These are phyloP conservation scores for Echinarachnius parma DNA, from an alignment of 53 echinoderm and acorn worm species.

Conservation along the genomic window DNA sequence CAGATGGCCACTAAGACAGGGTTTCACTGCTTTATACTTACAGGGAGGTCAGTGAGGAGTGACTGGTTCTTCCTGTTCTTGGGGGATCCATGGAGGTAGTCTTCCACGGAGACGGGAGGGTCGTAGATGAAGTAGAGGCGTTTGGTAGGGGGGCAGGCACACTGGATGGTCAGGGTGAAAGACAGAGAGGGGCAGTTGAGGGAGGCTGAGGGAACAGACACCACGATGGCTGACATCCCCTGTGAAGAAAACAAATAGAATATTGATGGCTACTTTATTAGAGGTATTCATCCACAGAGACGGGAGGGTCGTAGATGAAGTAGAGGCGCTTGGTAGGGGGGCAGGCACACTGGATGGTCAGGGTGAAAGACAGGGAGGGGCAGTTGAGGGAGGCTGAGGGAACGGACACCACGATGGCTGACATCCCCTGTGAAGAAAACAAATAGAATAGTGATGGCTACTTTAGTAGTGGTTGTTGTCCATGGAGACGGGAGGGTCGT, in stretches of 20 bases:
- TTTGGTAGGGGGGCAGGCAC: slow-evolving; percentile 84
- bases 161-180: slow-evolving; percentile 68
- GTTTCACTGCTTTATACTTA: no score
- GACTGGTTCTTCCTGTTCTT: slow-evolving; percentile 59
- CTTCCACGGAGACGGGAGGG: slow-evolving; percentile 55
- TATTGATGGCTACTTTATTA: no score
- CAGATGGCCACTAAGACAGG: no score
- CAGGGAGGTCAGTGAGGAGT: slow-evolving; percentile 61
- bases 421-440: slow-evolving; percentile 61
- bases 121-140: slow-evolving; percentile 72
- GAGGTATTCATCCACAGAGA: slow-evolving; percentile 63
- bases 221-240: slow-evolving; percentile 62
- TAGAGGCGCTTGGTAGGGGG: slow-evolving; percentile 83
- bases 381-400: slow-evolving; percentile 77
- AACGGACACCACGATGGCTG: slow-evolving; percentile 62
- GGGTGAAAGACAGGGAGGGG: slow-evolving; percentile 58
- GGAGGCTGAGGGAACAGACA: slow-evolving; percentile 77
- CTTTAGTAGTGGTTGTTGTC: no score
- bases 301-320: slow-evolving; percentile 64
- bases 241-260: no score
- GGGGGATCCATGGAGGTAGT: slow-evolving; percentile 67
- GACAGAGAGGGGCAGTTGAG: slow-evolving; percentile 61
- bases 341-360: slow-evolving; percentile 74
- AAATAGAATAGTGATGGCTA: no score
- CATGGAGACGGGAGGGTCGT: slow-evolving; percentile 60